Evolutionary conservation across 2,113 vertebrate species (phyloP).

Genomic region (Mesoclemmys tuberculata): DNA sequence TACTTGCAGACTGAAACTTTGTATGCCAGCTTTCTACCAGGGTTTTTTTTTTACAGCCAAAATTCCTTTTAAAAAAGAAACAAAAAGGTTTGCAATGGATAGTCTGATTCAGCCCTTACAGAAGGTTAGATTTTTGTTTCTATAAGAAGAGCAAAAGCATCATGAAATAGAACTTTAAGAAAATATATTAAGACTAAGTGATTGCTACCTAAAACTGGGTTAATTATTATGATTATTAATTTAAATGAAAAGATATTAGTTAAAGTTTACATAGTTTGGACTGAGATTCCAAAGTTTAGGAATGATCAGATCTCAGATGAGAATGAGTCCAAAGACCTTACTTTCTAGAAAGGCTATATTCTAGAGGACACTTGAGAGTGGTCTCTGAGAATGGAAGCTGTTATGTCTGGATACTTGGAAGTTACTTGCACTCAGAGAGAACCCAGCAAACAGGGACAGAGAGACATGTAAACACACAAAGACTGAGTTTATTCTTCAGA

Average conservation of each 20-base stretch:
- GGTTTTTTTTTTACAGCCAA: neutral
- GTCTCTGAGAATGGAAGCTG: neutral
- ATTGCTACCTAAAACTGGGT: neutral
- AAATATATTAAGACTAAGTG: neutral
- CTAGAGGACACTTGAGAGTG: neutral
- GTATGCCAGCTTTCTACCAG: accelerated
- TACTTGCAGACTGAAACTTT: neutral
- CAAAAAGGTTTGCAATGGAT: neutral
- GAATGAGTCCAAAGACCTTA: neutral
- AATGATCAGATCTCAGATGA: neutral
- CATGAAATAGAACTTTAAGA: neutral
- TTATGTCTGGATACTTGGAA: too few species aligned
- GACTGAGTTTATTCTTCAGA: too few species aligned
- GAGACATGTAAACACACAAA: too few species aligned
- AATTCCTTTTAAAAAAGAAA: neutral
- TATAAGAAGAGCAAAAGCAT: neutral
- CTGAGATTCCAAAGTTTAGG: neutral
- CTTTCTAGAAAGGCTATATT: neutral
- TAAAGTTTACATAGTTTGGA: neutral
- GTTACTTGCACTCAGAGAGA: too few species aligned
- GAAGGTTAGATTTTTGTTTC: neutral
- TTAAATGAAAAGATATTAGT: neutral
- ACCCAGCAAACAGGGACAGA: too few species aligned
- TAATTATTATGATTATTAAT: neutral
- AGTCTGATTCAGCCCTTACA: neutral